Conservation (phyloP, 1,140 invertebrate species). For the Drosophila equinoxialis region DNA sequence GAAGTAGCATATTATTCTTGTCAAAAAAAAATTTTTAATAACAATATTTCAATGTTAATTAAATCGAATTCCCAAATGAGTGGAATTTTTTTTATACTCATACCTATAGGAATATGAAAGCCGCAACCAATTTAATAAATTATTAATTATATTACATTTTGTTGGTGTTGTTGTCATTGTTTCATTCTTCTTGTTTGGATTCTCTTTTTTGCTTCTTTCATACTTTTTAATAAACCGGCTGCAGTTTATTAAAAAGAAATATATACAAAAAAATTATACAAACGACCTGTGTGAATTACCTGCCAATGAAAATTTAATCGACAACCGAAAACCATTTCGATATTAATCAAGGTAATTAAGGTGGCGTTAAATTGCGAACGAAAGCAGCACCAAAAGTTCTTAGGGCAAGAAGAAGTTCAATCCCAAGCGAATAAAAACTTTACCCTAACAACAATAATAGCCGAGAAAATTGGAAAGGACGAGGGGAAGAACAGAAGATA, state of each 20-base stretch:
- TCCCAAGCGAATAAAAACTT: slow-evolving; percentile 48
- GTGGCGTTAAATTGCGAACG: slow-evolving; percentile 74
- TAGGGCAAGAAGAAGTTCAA: slow-evolving; percentile 42
- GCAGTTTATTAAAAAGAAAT: slow-evolving; percentile 70
- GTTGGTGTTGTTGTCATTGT: not conserved
- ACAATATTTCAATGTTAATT: slow-evolving; percentile 72
- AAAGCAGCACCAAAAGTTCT: slow-evolving; percentile 53
- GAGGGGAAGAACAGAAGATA: not conserved
- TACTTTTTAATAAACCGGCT: slow-evolving; percentile 55
- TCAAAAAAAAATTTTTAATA: not conserved
- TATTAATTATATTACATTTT: slow-evolving; percentile 70
- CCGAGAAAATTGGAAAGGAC: slow-evolving; percentile 20
- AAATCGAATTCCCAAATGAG: slow-evolving; percentile 65
- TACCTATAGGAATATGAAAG: not conserved
- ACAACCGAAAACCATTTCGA: slow-evolving; percentile 3
- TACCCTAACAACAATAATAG: slow-evolving; percentile 37
- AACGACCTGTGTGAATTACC: slow-evolving; percentile 39
- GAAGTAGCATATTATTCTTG: slow-evolving; percentile 1
- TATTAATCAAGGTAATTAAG: slow-evolving; percentile 73
- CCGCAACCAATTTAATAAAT: slow-evolving; percentile 48
- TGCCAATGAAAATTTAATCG: slow-evolving; percentile 65
- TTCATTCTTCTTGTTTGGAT: slow-evolving; percentile 28
- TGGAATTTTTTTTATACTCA: slow-evolving; percentile 27
- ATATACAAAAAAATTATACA: not conserved
- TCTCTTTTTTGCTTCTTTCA: not conserved